Conservation (phyloP, 2,797 vertebrate species). For the Emys orbicularis region DNA sequence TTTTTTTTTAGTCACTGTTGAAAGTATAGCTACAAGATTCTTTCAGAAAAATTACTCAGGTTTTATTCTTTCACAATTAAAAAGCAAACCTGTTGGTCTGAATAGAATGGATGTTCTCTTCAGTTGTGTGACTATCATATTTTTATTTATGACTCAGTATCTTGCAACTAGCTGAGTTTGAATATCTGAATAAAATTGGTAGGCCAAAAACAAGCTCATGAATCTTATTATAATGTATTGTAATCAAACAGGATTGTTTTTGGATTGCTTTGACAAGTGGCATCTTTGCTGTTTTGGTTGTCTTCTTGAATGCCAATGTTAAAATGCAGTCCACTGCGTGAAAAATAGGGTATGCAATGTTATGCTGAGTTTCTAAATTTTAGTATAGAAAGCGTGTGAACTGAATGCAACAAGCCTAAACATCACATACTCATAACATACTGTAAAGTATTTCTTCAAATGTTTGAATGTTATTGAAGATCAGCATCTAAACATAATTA, state of each 20-base stretch:
- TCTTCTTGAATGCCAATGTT: neutral
- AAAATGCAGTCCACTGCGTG: rapidly evolving
- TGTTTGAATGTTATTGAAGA: neutral
- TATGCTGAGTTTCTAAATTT: neutral
- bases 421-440: neutral
- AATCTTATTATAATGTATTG: neutral
- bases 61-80: neutral
- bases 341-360: neutral
- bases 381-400: neutral
- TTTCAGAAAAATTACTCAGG: neutral
- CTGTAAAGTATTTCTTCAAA: neutral
- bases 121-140: rapidly evolving
- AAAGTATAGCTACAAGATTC: neutral
- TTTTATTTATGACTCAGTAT: neutral
- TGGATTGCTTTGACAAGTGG: neutral
- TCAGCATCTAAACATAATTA: neutral
- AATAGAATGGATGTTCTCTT: neutral
- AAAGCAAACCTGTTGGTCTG: neutral
- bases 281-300: neutral
- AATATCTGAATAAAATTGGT: neutral
- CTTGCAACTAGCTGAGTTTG: neutral
- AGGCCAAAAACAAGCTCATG: neutral
- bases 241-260: neutral
- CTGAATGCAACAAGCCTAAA: neutral
- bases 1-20: neutral